Conservation (phyloP, 2,113 vertebrate genomes). For the Phocoena sinus region DNA sequence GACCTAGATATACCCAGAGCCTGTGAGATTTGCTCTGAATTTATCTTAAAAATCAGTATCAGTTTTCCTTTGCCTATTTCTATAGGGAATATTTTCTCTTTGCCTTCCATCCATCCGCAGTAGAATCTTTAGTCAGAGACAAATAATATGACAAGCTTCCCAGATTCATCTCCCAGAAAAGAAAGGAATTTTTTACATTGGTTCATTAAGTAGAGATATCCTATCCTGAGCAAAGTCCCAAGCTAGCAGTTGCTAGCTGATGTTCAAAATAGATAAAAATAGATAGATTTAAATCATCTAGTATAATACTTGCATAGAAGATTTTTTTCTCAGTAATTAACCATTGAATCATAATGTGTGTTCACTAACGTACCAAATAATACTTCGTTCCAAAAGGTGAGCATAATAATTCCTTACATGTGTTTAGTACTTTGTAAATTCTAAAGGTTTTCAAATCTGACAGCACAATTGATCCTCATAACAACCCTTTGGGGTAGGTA, state of each 20-base stretch:
- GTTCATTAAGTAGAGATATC: conserved; percentile 37
- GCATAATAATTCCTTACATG: neutral
- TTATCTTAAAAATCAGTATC: conserved; percentile 70
- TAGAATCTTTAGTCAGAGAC: conserved; percentile 50
- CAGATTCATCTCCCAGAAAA: conserved; percentile 48
- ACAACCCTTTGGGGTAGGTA: neutral
- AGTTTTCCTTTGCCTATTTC: conserved; percentile 43
- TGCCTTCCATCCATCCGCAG: conserved; percentile 40
- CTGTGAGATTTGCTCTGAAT: conserved; percentile 58
- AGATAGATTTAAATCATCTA: neutral
- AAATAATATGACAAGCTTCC: conserved; percentile 64
- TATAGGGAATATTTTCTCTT: conserved; percentile 52
- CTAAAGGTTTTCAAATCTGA: neutral
- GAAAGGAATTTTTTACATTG: conserved; percentile 29
- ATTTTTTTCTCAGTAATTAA: neutral
- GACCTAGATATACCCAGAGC: conserved; percentile 63
- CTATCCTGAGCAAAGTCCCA: conserved; percentile 5
- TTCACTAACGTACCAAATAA: neutral
- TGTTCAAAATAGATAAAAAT: conserved; percentile 35
- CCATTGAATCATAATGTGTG: conserved; percentile 4
- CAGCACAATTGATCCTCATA: neutral
- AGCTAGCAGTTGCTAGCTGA: neutral
- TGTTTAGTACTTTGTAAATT: neutral
- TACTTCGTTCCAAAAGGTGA: neutral
- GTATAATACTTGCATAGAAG: neutral